A percentile compares a stretch with the other conserved stretches of the same genome.
These are phyloP conservation scores for Poliocrania exsul DNA, from an alignment of 2,797 vertebrate species.

Conservation along the genomic window DNA sequence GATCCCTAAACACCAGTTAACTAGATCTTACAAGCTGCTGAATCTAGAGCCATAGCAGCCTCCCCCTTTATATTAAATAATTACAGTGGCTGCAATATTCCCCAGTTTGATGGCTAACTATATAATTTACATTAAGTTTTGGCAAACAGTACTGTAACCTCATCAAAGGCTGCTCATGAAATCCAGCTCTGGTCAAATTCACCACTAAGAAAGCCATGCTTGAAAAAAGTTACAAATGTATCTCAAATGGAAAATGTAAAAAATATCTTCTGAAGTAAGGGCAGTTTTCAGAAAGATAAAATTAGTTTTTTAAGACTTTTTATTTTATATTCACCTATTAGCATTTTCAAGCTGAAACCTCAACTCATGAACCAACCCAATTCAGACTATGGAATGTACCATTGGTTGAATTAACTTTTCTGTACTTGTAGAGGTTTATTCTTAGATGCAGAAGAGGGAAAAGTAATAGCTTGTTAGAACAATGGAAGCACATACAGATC, in stretches of 20 bases:
- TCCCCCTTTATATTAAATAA: neutral
- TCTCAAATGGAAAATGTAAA: neutral
- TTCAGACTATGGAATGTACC: neutral
- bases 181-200: neutral
- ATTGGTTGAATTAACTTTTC: neutral
- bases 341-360: neutral
- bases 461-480: neutral
- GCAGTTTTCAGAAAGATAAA: neutral
- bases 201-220: neutral
- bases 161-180: neutral
- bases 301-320: neutral
- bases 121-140: neutral
- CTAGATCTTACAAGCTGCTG: neutral
- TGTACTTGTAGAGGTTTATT: neutral
- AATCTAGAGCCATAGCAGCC: neutral
- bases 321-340: neutral
- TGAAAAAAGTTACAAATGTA: neutral
- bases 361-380: neutral
- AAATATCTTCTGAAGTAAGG: neutral
- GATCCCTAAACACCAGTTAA: neutral
- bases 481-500: neutral
- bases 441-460: conserved; percentile 1
- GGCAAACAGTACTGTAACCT: neutral
- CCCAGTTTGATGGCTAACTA: neutral
- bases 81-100: neutral